phyloP scores from a whole-genome alignment of 2,888 invertebrate species.

The Sipha maydis region DNA sequence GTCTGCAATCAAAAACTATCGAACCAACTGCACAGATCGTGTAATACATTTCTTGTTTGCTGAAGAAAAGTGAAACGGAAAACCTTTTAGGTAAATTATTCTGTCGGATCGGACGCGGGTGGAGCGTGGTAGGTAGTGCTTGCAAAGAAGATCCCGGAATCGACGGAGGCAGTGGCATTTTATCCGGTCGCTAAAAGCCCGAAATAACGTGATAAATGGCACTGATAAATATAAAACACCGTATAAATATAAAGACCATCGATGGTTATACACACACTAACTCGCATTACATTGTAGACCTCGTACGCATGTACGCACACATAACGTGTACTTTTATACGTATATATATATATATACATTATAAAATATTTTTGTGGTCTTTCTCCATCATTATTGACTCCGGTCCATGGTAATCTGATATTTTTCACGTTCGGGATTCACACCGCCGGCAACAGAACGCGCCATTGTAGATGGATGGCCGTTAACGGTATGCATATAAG shows the following conservation, averaged over 20 bases:
- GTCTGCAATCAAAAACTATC: neutral
- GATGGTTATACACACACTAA: neutral
- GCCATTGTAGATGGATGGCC: neutral
- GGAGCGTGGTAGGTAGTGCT: neutral
- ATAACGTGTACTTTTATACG: neutral
- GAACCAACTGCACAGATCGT: neutral
- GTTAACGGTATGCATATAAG: too few relatives aligned
- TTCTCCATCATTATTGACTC: conserved; percentile 15
- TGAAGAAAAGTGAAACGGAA: conserved; percentile 29
- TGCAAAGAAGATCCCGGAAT: neutral
- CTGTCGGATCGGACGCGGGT: conserved; percentile 24
- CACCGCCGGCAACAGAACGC: neutral
- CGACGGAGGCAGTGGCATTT: neutral
- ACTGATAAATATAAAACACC: conserved; percentile 47
- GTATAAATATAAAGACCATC: neutral
- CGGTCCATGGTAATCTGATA: conserved; percentile 28
- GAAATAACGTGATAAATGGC: conserved; percentile 57
- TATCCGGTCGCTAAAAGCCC: conserved; percentile 46
- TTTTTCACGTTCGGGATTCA: neutral
- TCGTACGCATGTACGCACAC: neutral
- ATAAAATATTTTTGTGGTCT: neutral
- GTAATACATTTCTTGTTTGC: neutral
- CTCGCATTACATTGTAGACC: too few relatives aligned
- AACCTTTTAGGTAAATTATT: conserved; percentile 61
- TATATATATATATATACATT: neutral